A percentile compares a stretch with the other conserved stretches of the same genome.
Evolutionary conservation across 2,888 invertebrate genomes (phyloP).

Genomic region (Epirrhoe alternata): DNA sequence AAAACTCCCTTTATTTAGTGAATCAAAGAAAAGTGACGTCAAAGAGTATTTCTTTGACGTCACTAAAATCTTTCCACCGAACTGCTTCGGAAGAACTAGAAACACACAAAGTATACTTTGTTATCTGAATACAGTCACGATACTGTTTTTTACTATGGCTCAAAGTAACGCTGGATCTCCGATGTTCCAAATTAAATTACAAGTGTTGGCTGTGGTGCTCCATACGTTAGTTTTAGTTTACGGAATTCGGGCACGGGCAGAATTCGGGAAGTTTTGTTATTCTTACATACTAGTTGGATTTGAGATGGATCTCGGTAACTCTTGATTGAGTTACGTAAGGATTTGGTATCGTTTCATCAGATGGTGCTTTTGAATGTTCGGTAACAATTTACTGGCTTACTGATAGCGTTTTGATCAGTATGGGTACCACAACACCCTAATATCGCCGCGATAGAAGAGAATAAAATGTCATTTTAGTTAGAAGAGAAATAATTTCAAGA

Average conservation of each 20-base stretch:
- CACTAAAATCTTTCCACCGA: no score
- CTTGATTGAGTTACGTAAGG: constrained; percentile 31
- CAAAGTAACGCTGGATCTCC: constrained; percentile 25
- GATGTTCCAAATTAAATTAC: constrained; percentile 38
- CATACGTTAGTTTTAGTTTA: constrained; percentile 29
- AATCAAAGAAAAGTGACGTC: no score
- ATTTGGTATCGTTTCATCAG: constrained; percentile 12
- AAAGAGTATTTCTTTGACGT: no score
- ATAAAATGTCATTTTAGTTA: no score
- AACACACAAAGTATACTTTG: no score
- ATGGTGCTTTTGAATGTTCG: background rate
- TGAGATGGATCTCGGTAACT: constrained; percentile 25
- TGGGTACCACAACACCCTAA: no score
- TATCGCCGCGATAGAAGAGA: no score
- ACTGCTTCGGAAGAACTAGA: no score
- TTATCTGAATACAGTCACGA: no score
- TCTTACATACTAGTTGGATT: constrained; percentile 23
- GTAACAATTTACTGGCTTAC: background rate
- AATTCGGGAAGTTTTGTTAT: constrained; percentile 31
- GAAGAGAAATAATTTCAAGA: no score
- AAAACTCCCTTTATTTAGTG: no score
- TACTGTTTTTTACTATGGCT: constrained; percentile 14
- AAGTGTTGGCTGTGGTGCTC: constrained; percentile 33
- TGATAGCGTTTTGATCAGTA: background rate
- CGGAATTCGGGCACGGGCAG: constrained; percentile 19